Percentiles rank a stretch among this genome's conserved stretches.
These are phyloP conservation scores for Monarcha castaneiventris DNA, from an alignment of 2,113 vertebrate genomes.

Conservation along the genomic window DNA sequence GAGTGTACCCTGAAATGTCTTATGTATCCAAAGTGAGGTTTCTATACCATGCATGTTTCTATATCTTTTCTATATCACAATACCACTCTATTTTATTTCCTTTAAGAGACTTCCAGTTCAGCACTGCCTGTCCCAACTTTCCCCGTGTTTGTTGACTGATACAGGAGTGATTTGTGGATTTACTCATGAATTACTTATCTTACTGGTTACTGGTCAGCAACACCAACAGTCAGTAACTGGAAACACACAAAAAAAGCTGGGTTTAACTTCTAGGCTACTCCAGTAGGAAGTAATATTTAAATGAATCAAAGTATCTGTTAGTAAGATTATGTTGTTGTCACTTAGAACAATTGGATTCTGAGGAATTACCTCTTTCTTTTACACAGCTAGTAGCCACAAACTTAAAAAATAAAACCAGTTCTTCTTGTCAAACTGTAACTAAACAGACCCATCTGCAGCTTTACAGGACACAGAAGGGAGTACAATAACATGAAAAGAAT, in stretches of 20 bases:
- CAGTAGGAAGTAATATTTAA: not conserved
- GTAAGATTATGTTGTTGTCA: not conserved
- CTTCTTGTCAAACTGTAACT: not conserved
- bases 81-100: not conserved
- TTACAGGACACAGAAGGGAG: not conserved
- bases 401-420: not conserved
- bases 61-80: not conserved
- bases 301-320: not conserved
- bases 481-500: not conserved
- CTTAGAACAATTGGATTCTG: not conserved
- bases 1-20: not conserved
- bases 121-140: not conserved
- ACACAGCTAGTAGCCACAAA: not conserved
- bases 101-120: not conserved
- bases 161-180: not conserved
- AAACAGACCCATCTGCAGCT: not conserved
- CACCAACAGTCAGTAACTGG: not conserved
- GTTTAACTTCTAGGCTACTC: not conserved
- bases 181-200: not conserved
- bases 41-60: not conserved
- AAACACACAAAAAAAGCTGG: rapidly evolving
- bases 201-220: not conserved
- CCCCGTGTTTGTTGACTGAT: not conserved
- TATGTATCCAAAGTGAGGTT: not conserved
- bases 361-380: not conserved